These are phyloP conservation scores for Sus cebifrons DNA, from an alignment of 2,797 vertebrate genomes.

Conservation along the genomic window DNA sequence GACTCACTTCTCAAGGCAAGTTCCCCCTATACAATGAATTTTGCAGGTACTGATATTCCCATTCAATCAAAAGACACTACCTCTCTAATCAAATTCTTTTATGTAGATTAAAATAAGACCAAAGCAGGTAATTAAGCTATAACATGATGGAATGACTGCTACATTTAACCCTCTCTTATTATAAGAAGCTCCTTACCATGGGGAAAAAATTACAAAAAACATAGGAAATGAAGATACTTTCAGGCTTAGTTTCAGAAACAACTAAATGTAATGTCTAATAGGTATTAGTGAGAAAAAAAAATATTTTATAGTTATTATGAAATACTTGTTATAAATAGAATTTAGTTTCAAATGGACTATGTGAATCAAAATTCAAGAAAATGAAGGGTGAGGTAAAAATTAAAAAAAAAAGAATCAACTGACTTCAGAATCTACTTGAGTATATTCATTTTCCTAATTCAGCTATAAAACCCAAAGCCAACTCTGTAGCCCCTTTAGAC, in stretches of 20 bases:
- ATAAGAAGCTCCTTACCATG: not conserved
- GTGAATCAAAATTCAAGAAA: constrained; percentile 49
- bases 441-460: not conserved
- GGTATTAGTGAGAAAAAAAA: not conserved
- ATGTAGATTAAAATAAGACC: not conserved
- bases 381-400: not conserved
- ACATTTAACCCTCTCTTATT: not conserved
- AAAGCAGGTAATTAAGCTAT: not conserved
- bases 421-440: not conserved
- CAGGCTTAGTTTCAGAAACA: constrained; percentile 9
- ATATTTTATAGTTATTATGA: not conserved
- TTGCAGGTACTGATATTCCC: not conserved
- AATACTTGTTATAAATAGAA: constrained; percentile 33
- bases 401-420: not conserved
- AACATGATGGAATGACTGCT: not conserved
- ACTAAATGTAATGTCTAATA: not conserved
- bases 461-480: not conserved
- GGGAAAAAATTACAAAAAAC: constrained; percentile 4
- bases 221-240: not conserved
- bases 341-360: not conserved
- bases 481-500: not conserved
- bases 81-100: not conserved
- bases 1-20: not conserved
- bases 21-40: not conserved
- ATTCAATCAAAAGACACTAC: not conserved